These are phyloP conservation scores for Channa argus DNA, from an alignment of 2,113 vertebrate species.

Conservation along the genomic window DNA sequence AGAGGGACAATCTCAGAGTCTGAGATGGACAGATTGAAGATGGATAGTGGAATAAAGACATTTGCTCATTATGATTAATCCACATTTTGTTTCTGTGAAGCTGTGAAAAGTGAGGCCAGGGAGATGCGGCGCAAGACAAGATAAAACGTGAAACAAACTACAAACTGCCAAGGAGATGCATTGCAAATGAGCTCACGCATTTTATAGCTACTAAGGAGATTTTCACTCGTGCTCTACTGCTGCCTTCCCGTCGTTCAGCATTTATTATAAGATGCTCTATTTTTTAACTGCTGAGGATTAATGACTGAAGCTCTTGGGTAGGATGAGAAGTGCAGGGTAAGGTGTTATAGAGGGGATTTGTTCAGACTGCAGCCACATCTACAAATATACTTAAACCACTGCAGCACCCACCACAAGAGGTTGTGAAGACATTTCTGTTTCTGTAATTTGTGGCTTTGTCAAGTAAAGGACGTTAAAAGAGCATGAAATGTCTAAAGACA, in stretches of 20 bases:
- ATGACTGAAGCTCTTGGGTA: constrained; percentile 18
- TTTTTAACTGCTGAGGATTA: constrained; percentile 51
- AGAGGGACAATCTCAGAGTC: background rate
- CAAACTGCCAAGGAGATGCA: background rate
- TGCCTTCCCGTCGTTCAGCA: constrained; percentile 2
- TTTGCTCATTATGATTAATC: background rate
- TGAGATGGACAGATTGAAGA: constrained; percentile 1
- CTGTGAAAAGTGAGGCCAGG: background rate
- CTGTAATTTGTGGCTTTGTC: background rate
- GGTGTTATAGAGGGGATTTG: constrained; percentile 32
- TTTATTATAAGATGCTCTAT: constrained; percentile 22
- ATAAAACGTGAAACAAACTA: constrained; percentile 21
- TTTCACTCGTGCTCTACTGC: constrained; percentile 19
- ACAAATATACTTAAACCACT: constrained; percentile 9
- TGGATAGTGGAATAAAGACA: background rate
- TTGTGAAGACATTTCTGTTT: background rate
- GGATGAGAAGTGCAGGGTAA: constrained; percentile 41
- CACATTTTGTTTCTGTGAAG: background rate
- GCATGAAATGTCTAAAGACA: too few species aligned
- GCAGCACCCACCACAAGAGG: background rate
- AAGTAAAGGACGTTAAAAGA: too few species aligned
- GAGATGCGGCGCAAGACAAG: background rate
- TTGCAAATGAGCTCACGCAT: constrained; percentile 15
- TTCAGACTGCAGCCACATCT: constrained; percentile 20
- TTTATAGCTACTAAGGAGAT: constrained; percentile 19